Percentiles rank a stretch among this genome's conserved stretches.
These are phyloP conservation scores for Sciurus niger DNA, from an alignment of 2,113 vertebrate genomes.

Conservation along the genomic window DNA sequence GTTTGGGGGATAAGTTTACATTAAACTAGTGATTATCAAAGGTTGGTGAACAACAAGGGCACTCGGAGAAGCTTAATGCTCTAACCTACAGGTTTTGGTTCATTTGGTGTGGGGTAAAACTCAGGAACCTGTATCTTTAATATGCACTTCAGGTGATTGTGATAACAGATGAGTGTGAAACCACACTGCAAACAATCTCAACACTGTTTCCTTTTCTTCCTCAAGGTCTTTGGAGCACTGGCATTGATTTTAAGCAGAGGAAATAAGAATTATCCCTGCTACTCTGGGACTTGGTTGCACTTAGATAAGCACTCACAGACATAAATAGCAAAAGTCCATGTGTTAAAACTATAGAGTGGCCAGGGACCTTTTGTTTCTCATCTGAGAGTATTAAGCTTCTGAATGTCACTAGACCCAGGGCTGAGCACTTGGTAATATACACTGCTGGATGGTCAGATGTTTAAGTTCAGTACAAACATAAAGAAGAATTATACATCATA, in stretches of 20 bases:
- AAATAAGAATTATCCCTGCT: conserved; percentile 4
- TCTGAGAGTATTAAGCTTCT: not conserved
- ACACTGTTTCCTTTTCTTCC: not conserved
- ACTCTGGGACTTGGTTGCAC: not conserved
- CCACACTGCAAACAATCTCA: not conserved
- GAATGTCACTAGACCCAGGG: not conserved
- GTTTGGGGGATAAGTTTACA: not conserved
- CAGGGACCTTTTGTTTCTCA: not conserved
- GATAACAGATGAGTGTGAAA: not conserved
- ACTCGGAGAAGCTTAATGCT: not conserved
- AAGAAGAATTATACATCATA: conserved; percentile 19
- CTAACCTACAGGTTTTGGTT: conserved; percentile 3
- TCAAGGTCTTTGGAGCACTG: not conserved
- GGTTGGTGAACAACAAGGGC: not conserved
- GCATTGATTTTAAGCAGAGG: conserved; percentile 8
- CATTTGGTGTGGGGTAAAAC: not conserved
- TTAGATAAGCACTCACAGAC: not conserved
- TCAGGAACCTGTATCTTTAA: not conserved
- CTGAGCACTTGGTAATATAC: not conserved
- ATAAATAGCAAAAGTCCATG: conserved; percentile 20
- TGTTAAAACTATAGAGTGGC: not conserved
- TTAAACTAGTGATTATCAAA: not conserved
- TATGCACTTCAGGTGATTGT: conserved; percentile 20
- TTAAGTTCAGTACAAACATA: not conserved
- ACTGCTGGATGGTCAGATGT: not conserved